phyloP scores from a whole-genome alignment of 1,140 invertebrate genomes.

The Drosophila melanogaster region Release_6_plus_ISO1_MT NT_033779.5:5417501-5418000 shows the following conservation, averaged over 20 bases:
- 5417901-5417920: neutral
- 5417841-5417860: no score
- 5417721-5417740: constrained; percentile 38
- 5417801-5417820: no score
- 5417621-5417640: constrained; percentile 76
- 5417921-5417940: neutral
- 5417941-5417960: constrained; percentile 7
- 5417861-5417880: no score
- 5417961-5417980: constrained; percentile 21
- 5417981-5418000: constrained; percentile 11
- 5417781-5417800: no score
- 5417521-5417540: constrained; percentile 59
- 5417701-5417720: constrained; percentile 56
- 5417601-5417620: constrained; percentile 70
- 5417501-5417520: constrained; percentile 67
- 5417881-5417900: neutral
- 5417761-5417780: constrained; percentile 5
- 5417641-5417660: constrained; percentile 46
- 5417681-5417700: constrained; percentile 79
- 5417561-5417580: constrained; percentile 76
- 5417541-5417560: constrained; percentile 68
- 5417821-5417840: no score
- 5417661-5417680: constrained; percentile 9
- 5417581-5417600: constrained; percentile 72
- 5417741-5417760: constrained; percentile 14